A percentile compares a stretch with the other conserved stretches of the same genome.
These are phyloP conservation scores for Myrmecophaga tridactyla DNA, from an alignment of 2,113 vertebrate genomes.

Conservation along the genomic window DNA sequence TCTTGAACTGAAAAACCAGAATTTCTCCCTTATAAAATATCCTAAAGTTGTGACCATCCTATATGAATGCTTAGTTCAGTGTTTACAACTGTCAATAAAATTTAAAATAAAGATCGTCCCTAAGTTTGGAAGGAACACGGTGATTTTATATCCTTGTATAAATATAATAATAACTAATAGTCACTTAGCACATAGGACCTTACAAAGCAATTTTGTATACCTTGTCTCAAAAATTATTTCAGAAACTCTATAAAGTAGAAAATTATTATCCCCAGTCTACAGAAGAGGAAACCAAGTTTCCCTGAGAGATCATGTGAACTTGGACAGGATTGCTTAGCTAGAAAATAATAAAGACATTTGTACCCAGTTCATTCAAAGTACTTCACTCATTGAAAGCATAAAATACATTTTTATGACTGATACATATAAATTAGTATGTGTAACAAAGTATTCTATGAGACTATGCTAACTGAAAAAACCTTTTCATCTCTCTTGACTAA, in stretches of 20 bases:
- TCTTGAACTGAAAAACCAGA: neutral
- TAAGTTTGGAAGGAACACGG: neutral
- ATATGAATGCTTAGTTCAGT: neutral
- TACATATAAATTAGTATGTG: neutral
- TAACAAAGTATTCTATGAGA: neutral
- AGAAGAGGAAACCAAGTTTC: neutral
- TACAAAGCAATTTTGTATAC: neutral
- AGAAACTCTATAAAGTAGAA: neutral
- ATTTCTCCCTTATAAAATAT: neutral
- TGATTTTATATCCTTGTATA: too few relatives aligned
- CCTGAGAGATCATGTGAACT: neutral
- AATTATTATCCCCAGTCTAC: neutral
- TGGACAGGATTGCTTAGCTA: too few relatives aligned
- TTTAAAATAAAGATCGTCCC: neutral
- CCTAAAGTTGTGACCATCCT: neutral
- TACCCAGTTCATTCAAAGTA: neutral
- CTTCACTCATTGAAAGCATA: neutral
- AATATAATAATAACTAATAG: too few relatives aligned
- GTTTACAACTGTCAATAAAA: neutral
- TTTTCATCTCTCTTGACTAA: neutral
- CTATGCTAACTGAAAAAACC: neutral
- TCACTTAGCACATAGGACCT: too few relatives aligned
- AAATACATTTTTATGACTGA: neutral
- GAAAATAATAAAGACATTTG: too few relatives aligned
- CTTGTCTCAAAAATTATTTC: neutral